These are phyloP conservation scores for Lampris megalopsis DNA, from an alignment of 2,113 vertebrate species.

Conservation along the genomic window DNA sequence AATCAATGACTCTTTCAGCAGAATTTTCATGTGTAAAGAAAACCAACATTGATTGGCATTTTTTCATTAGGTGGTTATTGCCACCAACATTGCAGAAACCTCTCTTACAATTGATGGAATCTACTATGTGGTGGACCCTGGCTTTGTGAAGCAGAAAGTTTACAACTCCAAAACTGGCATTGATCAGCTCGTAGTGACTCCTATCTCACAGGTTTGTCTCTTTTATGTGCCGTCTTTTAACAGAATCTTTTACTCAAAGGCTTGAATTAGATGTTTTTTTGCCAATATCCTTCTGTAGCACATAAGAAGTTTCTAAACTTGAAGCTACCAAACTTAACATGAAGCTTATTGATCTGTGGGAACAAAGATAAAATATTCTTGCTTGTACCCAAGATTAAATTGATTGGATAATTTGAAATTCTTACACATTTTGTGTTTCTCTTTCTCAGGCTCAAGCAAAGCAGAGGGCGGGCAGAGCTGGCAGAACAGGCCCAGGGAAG, in stretches of 20 bases:
- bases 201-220: slow-evolving; percentile 91
- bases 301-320: background rate
- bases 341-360: background rate
- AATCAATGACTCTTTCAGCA: too few relatives aligned
- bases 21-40: too few relatives aligned
- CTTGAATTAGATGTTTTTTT: too few relatives aligned
- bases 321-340: background rate
- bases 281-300: too few relatives aligned
- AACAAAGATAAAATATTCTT: background rate
- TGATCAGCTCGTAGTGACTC: slow-evolving; percentile 97
- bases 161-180: slow-evolving; percentile 99
- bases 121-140: slow-evolving; percentile 97
- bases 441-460: slow-evolving; percentile 93
- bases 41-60: background rate
- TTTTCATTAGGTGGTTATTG: slow-evolving; percentile 90
- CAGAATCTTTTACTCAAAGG: too few relatives aligned
- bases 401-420: too few relatives aligned
- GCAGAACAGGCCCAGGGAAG: slow-evolving; percentile 95
- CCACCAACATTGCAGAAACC: slow-evolving; percentile 97
- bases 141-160: slow-evolving; percentile 98
- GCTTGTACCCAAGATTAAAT: background rate
- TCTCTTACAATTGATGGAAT: slow-evolving; percentile 98
- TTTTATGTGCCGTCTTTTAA: too few relatives aligned
- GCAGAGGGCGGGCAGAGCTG: slow-evolving; percentile 94
- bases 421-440: background rate